Percentiles rank a stretch among this genome's conserved stretches.
These are phyloP conservation scores for Cantharis rustica DNA, from an alignment of 2,888 invertebrate genomes.

Conservation along the genomic window DNA sequence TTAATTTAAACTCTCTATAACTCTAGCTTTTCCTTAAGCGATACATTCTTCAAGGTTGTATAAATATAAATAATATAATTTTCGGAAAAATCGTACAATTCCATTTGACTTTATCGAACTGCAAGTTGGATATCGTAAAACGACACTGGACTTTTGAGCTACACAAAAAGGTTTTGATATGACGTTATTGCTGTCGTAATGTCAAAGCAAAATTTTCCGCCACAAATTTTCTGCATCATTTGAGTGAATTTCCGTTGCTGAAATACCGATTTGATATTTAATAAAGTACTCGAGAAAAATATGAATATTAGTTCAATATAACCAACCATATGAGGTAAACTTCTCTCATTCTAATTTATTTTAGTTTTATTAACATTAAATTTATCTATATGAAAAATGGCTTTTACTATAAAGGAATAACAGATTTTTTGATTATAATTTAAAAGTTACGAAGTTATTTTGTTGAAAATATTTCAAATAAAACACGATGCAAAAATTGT, in stretches of 20 bases:
- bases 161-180: conserved; percentile 10
- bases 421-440: neutral
- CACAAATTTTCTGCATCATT: conserved; percentile 17
- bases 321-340: neutral
- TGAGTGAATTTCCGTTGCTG: conserved; percentile 10
- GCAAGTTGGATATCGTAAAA: neutral
- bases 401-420: neutral
- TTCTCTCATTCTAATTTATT: neutral
- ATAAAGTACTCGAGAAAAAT: conserved; percentile 14
- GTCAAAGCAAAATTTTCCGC: conserved; percentile 14
- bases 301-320: conserved; percentile 13
- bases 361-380: neutral
- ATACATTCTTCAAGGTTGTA: neutral
- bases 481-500: too few species aligned
- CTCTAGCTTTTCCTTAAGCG: neutral
- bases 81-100: neutral
- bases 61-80: neutral
- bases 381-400: neutral
- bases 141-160: neutral
- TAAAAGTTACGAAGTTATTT: too few species aligned
- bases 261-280: conserved; percentile 12
- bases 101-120: neutral
- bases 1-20: neutral
- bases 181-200: conserved; percentile 13
- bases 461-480: too few species aligned